Evolutionary conservation across 2,113 vertebrate species (phyloP).

Genomic region (Syrmaticus mikado): DNA sequence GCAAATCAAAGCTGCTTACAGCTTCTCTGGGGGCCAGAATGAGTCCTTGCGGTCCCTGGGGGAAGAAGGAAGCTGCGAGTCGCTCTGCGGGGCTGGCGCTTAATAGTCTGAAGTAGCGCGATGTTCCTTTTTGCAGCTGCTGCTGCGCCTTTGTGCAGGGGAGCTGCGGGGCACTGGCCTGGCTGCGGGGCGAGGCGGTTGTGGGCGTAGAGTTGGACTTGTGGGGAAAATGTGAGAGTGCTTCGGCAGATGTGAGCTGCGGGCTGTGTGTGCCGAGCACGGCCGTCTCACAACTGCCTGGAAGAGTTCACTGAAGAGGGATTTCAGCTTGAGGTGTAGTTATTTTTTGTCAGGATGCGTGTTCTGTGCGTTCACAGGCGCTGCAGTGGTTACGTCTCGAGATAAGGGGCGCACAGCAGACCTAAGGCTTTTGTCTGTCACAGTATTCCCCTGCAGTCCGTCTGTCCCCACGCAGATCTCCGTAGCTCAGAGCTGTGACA

Average conservation of each 20-base stretch:
- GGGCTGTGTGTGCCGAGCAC: not conserved
- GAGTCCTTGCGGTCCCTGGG: conserved; percentile 74
- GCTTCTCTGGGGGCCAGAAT: conserved; percentile 76
- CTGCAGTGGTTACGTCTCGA: not conserved
- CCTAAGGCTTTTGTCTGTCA: not conserved
- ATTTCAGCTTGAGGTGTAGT: not conserved
- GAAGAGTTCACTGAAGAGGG: not conserved
- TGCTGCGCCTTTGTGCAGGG: conserved; percentile 70
- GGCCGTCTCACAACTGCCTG: not conserved
- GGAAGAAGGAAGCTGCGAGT: conserved; percentile 83
- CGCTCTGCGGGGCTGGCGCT: conserved; percentile 73
- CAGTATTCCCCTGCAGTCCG: not conserved
- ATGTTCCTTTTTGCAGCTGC: conserved; percentile 89
- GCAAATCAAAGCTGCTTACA: conserved; percentile 76
- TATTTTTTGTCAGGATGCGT: not conserved
- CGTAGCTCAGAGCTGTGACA: not conserved
- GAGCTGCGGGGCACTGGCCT: conserved; percentile 45
- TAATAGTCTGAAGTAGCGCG: conserved; percentile 79
- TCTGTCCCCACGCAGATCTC: not conserved
- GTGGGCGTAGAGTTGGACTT: not conserved
- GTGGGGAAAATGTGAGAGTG: not conserved
- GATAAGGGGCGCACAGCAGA: not conserved
- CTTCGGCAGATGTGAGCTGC: not conserved
- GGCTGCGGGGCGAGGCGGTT: conserved; percentile 7
- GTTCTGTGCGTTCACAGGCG: not conserved